phyloP scores from a whole-genome alignment of 1,140 invertebrate species.

The Sipha flava region DNA sequence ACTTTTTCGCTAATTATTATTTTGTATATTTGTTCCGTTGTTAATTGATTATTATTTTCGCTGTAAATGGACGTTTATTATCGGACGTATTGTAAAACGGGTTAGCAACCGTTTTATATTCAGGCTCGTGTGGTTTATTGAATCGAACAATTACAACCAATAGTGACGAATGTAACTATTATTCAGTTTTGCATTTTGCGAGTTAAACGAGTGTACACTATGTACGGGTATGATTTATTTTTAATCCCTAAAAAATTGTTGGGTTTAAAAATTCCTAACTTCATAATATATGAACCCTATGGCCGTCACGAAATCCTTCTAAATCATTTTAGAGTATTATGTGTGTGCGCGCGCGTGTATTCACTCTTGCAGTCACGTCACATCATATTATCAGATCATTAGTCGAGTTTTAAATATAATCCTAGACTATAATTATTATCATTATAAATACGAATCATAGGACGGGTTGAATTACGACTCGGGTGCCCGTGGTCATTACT shows the following conservation, averaged over 20 bases:
- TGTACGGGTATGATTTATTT: too few species aligned
- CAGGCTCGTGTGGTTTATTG: background rate
- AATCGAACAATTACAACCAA: background rate
- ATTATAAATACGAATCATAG: background rate
- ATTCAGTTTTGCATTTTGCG: too few species aligned
- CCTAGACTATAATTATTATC: background rate
- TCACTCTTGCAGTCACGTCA: background rate
- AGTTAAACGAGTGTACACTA: too few species aligned
- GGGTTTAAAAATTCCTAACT: background rate
- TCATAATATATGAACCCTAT: background rate
- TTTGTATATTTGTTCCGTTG: background rate
- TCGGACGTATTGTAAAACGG: background rate
- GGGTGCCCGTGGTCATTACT: background rate
- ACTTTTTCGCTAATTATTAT: background rate
- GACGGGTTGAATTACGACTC: background rate
- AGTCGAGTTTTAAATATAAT: background rate
- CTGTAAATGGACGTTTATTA: background rate
- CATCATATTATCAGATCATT: conserved; percentile 20
- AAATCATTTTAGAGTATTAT: background rate
- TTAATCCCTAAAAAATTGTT: too few species aligned
- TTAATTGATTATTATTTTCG: background rate
- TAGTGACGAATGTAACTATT: background rate
- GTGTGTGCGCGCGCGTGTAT: background rate
- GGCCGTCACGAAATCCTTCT: background rate
- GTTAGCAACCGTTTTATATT: background rate